phyloP scores from a whole-genome alignment of 2,113 vertebrate species.

The Actinemys pallida region DNA sequence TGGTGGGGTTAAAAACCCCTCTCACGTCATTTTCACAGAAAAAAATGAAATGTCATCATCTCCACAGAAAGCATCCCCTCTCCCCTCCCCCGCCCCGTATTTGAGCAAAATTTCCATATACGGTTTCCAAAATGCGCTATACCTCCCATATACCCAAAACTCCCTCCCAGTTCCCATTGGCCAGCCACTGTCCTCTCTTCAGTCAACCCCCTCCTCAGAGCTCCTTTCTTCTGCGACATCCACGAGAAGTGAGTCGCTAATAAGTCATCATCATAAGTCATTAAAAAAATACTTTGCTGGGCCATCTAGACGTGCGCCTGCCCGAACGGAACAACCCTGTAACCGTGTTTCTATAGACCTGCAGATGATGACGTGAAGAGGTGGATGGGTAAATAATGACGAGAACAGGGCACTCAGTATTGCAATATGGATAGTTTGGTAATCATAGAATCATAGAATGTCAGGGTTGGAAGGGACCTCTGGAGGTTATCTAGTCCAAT shows the following conservation, averaged over 20 bases:
- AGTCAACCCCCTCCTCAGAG: accelerated
- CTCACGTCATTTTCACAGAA: background rate
- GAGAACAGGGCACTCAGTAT: background rate
- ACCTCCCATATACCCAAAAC: background rate
- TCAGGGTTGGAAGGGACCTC: no score
- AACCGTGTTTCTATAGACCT: background rate
- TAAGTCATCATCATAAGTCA: background rate
- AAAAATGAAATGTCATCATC: background rate
- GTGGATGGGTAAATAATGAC: background rate
- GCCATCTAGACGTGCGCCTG: background rate
- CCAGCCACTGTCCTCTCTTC: background rate
- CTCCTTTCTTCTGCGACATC: background rate
- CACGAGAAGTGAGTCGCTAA: accelerated
- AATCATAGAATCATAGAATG: no score
- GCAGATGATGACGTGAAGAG: background rate
- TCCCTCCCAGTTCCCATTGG: accelerated
- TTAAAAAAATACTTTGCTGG: background rate
- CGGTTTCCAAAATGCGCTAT: background rate
- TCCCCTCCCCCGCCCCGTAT: background rate
- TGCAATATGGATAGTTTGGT: accelerated
- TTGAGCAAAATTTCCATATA: background rate
- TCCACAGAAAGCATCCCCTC: background rate
- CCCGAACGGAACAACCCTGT: background rate
- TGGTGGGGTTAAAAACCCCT: background rate
- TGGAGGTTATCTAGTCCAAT: no score